These are phyloP conservation scores for Campylomormyrus numenius DNA, from an alignment of 2,113 vertebrate species.

Conservation along the genomic window DNA sequence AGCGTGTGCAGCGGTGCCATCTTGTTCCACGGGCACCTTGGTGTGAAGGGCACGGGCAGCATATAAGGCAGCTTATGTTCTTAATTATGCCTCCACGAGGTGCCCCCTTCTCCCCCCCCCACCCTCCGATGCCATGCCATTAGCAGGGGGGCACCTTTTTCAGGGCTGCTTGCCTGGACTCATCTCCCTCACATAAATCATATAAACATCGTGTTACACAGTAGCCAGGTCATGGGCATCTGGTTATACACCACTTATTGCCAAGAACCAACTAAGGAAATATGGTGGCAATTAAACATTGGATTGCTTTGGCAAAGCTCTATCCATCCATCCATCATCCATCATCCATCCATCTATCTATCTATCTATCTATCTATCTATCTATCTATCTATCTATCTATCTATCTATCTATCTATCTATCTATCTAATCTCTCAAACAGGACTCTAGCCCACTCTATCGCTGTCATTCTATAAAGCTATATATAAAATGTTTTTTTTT, in stretches of 20 bases:
- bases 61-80: slow-evolving; percentile 47
- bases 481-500: slow-evolving; percentile 23
- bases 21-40: slow-evolving; percentile 44
- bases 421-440: background rate
- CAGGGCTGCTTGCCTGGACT: no score
- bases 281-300: no score
- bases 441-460: slow-evolving; percentile 30
- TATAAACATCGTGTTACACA: no score
- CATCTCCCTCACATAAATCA: no score
- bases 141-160: no score
- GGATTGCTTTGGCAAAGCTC: no score
- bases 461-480: slow-evolving; percentile 18
- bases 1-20: slow-evolving; percentile 37
- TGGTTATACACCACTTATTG: no score
- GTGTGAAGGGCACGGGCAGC: slow-evolving; percentile 57
- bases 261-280: no score
- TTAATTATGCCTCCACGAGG: slow-evolving; percentile 44
- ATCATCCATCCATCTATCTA: no score
- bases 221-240: no score
- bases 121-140: no score
- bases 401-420: background rate
- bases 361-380: background rate
- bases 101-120: slow-evolving; percentile 33
- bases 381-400: background rate
- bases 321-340: no score